Evolutionary conservation across 2,113 vertebrate genomes (phyloP).

Genomic region (Dicentrarchus labrax): DNA sequence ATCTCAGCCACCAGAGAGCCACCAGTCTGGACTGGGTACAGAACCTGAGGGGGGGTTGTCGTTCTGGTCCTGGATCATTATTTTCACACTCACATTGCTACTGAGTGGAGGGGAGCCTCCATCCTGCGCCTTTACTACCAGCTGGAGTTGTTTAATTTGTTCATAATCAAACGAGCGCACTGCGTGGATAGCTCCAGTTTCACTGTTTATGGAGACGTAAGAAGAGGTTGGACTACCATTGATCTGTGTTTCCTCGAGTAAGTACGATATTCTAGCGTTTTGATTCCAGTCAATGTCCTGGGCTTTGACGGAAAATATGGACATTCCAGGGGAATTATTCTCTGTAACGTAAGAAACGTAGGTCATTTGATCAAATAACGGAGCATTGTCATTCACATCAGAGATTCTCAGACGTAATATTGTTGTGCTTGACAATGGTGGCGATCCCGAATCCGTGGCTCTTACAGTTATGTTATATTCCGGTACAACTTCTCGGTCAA

Average conservation of each 20-base stretch:
- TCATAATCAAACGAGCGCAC: conserved; percentile 80
- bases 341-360: conserved; percentile 73
- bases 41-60: no score
- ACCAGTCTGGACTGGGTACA: no score
- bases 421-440: conserved; percentile 53
- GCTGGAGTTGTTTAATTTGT: conserved; percentile 53
- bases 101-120: conserved; percentile 54
- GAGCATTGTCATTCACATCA: conserved; percentile 87
- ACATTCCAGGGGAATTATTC: conserved; percentile 76
- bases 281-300: conserved; percentile 80
- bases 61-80: no score
- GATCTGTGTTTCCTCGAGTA: conserved; percentile 56
- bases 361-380: conserved; percentile 68
- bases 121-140: conserved; percentile 70
- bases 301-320: conserved; percentile 67
- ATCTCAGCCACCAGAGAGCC: no score
- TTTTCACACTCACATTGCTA: no score
- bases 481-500: conserved; percentile 66
- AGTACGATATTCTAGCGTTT: conserved; percentile 81
- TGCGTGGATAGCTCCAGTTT: conserved; percentile 72
- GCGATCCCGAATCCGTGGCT: conserved; percentile 57
- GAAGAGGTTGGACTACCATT: conserved; percentile 71
- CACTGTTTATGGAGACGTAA: conserved; percentile 77
- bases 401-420: conserved; percentile 60
- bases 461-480: conserved; percentile 70